Evolutionary conservation across 2,888 invertebrate species (phyloP), one percentile per base, ranked within the genome.

Genomic region (Heliconius aoede): DNA sequence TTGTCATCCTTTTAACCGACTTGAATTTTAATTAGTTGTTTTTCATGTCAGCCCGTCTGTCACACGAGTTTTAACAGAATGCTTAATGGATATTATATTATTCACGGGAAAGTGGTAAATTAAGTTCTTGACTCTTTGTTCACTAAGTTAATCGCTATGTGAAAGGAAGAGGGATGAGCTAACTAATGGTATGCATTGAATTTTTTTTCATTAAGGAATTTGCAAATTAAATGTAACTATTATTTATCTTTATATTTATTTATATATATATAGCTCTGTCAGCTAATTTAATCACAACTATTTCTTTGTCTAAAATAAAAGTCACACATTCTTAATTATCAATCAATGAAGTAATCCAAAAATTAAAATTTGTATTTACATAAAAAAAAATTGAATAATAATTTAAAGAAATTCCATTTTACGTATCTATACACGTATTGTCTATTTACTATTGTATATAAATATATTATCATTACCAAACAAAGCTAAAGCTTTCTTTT

Each of bases 11-110:
- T 76, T 76, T 18, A 76, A 55, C 36, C 24, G 55, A 58, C 58
- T 55, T 65, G 36, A 71, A 76, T 76, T 76, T 69, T 76, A 76
- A 76, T 72, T 76, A 72, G 28, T 72, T 76, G 64, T 69, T 72
- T 76, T 72, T 36, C 65, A 36, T 46, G 46, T 55, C 21, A 30
- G n/a, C 64, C 18, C 30, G 36, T 62, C 69, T 72, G 71, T 72
- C 58, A 71, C 64, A 58, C 65, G 62, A 64, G 36, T 46, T 32
- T 71, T 51, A 64, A 58, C 28, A 64, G 26, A 40, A 51, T n/a
- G 15, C 55, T 62, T 64, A 36, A 36, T 71, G 62, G 30, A 36
- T 61, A 36, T 72, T 62, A 46, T 62, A 46, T 62, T 32, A 40
- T 76, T 62, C 51, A 40, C 4, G 58, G 51, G 61, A 65, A 65